Evolutionary conservation across 92 coral and sea anemone genomes (phyloP), one percentile per base, ranked within the genome.

Genomic region (Palythoa grandiflora): DNA sequence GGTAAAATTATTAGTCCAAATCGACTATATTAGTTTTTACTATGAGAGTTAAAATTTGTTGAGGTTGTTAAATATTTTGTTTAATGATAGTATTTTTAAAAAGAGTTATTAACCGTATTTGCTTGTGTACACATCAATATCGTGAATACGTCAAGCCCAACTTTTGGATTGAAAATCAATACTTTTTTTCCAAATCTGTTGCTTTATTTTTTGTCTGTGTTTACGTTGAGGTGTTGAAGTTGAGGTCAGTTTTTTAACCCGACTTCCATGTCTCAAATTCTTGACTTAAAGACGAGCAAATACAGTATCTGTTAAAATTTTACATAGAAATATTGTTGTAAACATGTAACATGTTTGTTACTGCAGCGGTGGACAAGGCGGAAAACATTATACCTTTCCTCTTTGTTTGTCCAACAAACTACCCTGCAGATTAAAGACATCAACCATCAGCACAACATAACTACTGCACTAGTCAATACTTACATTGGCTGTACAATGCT

Each of bases 361-460:
- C 74, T 63, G 85, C 75, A 44, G 50, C 50, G 19, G 85, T 79
- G 84, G 53, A 38, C 85, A 80, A 10, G 11, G 85, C 85, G 65
- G 85, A 63, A 44, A 40, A 37, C 50, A 44, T 13, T 57, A 13
- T 79, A 60, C 84, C 73, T 79, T 60, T 38, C 84, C 85, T 80
- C 85, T 80, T n/a, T 80, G 85, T 39, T 38, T 39, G 73, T 80
- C 85, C 85, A 80, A n/a, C 35, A 50, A 61, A 80, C 59, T 63
- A 14, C 85, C 85, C 74, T 80, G 85, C 50, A 70, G 85, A 61
- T 63, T 16, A 80, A 80, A 63, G 39, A 80, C 85, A 80, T 44
- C 85, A 63, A 80, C 59, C 28, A 40, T 80, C 85, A 80, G 70
- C 85, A 44, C 38, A 66, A 59, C 60, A 40, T 20, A 61, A 14